Evolutionary conservation across 2,113 vertebrate species (phyloP).

Genomic region (Propithecus coquereli): DNA sequence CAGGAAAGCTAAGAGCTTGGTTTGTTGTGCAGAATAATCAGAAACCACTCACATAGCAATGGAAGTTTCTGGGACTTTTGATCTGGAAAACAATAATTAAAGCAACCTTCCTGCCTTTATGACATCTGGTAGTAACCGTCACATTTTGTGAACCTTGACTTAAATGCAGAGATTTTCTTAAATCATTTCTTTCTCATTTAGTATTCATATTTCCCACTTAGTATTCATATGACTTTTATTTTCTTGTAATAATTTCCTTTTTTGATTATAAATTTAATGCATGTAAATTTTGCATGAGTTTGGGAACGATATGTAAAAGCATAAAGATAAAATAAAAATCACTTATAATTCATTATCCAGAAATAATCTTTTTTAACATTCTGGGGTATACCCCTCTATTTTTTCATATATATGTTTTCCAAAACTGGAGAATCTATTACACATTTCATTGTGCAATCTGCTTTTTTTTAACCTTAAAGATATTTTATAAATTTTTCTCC

Average conservation of each 20-base stretch:
- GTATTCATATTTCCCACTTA: neutral
- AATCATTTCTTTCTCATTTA: neutral
- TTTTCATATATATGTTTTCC: neutral
- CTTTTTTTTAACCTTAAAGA: neutral
- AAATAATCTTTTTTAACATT: neutral
- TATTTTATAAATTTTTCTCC: neutral
- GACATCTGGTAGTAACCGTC: slow-evolving; percentile 14
- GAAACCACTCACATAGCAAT: neutral
- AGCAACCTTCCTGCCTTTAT: neutral
- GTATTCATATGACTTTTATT: slow-evolving; percentile 22
- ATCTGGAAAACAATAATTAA: slow-evolving; percentile 24
- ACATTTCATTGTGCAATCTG: neutral
- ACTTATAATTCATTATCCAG: neutral
- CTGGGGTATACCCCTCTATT: neutral
- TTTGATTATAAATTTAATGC: slow-evolving; percentile 13
- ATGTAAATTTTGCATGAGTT: neutral
- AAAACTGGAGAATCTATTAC: neutral
- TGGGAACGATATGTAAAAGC: neutral
- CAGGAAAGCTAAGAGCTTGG: neutral
- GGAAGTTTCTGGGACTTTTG: slow-evolving; percentile 14
- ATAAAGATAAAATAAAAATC: neutral
- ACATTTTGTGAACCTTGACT: slow-evolving; percentile 4
- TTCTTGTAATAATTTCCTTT: slow-evolving; percentile 21
- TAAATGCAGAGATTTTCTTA: neutral
- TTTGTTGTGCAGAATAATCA: neutral